Conservation (phyloP, 2,797 vertebrate genomes). For the Ispidina picta region DNA sequence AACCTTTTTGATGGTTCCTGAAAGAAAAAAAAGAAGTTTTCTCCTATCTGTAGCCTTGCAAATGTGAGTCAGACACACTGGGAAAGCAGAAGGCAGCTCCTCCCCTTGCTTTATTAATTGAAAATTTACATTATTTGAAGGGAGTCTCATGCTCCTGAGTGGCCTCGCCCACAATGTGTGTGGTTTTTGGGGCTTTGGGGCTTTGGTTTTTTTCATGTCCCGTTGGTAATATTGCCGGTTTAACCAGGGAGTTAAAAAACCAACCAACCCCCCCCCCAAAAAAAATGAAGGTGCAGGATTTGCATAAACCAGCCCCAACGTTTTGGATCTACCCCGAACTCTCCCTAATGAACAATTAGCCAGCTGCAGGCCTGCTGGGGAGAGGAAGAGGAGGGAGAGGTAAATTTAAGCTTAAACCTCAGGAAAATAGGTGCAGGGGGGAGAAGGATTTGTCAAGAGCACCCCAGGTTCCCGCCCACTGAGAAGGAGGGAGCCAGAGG, state of each 20-base stretch:
- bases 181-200: constrained; percentile 48
- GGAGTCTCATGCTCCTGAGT: constrained; percentile 39
- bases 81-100: constrained; percentile 22
- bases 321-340: constrained; percentile 19
- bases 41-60: background rate
- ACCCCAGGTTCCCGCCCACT: constrained; percentile 42
- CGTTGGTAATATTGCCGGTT: constrained; percentile 31
- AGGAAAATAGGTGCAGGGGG: background rate
- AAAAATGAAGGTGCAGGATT: background rate
- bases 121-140: constrained; percentile 52
- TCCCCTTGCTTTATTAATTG: constrained; percentile 13
- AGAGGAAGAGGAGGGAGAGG: constrained; percentile 50
- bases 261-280: too few relatives aligned
- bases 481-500: constrained; percentile 39
- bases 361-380: constrained; percentile 47
- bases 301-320: constrained; percentile 59
- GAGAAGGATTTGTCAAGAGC: constrained; percentile 52
- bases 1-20: background rate
- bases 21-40: background rate
- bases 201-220: background rate
- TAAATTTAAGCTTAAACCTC: constrained; percentile 29
- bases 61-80: background rate
- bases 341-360: constrained; percentile 19
- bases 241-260: background rate
- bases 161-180: constrained; percentile 68